phyloP scores from a whole-genome alignment of 2,113 vertebrate genomes.

The Coregonus clupeaformis region DNA sequence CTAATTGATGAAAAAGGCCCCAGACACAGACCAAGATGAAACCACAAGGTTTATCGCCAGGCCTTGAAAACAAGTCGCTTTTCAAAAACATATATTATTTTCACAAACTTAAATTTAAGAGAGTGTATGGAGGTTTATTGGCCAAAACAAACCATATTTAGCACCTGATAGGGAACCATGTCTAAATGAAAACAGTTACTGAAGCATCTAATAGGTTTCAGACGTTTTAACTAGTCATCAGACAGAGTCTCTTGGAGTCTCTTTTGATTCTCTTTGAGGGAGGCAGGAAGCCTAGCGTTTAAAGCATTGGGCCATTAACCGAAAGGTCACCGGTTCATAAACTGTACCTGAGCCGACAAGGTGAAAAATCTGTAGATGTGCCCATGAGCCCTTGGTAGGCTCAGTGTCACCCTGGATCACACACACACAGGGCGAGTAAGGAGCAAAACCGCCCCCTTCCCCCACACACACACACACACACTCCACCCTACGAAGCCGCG shows the following conservation, averaged over 20 bases:
- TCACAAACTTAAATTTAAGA: not conserved
- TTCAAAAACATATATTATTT: not conserved
- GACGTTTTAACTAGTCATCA: constrained; percentile 48
- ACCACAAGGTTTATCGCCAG: constrained; percentile 9
- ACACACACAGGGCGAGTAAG: not conserved
- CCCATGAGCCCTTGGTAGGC: not conserved
- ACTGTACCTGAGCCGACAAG: too few relatives aligned
- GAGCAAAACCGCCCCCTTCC: not conserved
- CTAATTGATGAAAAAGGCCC: constrained; percentile 63
- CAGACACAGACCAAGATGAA: constrained; percentile 36
- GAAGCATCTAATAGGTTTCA: too few relatives aligned
- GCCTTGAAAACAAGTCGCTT: not conserved
- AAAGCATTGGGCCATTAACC: too few relatives aligned
- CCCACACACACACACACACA: not conserved
- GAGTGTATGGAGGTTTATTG: too few relatives aligned
- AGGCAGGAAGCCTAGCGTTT: too few relatives aligned
- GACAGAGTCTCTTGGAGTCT: constrained; percentile 37
- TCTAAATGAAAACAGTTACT: too few relatives aligned
- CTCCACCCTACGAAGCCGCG: not conserved
- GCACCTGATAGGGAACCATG: too few relatives aligned
- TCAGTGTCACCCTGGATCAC: not conserved
- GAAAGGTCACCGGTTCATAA: constrained; percentile 18
- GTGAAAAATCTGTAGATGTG: too few relatives aligned
- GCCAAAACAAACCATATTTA: too few relatives aligned
- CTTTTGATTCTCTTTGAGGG: too few relatives aligned